A percentile compares a stretch with the other conserved stretches of the same genome.
These are phyloP conservation scores for Emydura subglobosa DNA, from an alignment of 2,113 vertebrate species.

Conservation along the genomic window DNA sequence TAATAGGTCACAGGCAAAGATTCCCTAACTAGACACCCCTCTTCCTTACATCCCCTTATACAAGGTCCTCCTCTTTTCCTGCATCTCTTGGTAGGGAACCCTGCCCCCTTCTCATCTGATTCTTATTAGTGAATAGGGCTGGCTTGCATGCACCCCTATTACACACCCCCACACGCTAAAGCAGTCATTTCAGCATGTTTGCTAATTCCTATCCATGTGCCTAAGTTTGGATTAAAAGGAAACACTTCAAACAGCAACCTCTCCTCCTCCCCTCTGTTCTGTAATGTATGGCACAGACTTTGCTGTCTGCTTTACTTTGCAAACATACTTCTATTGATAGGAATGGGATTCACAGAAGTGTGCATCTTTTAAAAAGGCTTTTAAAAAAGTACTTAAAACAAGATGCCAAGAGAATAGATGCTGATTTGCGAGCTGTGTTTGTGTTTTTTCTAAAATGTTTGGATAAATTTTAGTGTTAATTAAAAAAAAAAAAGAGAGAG, in stretches of 20 bases:
- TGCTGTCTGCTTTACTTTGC: not conserved
- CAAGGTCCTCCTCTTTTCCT: too few species aligned
- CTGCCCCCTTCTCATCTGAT: too few species aligned
- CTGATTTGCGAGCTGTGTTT: not conserved
- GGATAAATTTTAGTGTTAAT: not conserved
- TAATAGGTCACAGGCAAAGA: too few species aligned
- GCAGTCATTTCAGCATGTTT: not conserved
- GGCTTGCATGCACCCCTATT: too few species aligned
- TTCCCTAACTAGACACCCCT: too few species aligned
- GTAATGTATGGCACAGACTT: not conserved
- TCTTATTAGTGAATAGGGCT: too few species aligned
- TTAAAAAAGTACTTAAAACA: not conserved
- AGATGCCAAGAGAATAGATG: not conserved
- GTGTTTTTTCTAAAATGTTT: not conserved
- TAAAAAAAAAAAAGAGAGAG: not conserved
- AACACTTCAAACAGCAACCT: not conserved
- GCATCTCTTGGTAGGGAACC: too few species aligned
- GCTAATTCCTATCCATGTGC: not conserved
- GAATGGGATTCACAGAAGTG: not conserved
- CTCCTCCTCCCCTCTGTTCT: not conserved
- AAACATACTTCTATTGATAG: rapidly evolving
- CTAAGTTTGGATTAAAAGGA: not conserved
- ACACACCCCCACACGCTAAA: too few species aligned
- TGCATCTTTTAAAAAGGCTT: not conserved
- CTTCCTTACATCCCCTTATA: too few species aligned